Conservation (phyloP, 2,113 vertebrate species). For the Dinomys branickii region DNA sequence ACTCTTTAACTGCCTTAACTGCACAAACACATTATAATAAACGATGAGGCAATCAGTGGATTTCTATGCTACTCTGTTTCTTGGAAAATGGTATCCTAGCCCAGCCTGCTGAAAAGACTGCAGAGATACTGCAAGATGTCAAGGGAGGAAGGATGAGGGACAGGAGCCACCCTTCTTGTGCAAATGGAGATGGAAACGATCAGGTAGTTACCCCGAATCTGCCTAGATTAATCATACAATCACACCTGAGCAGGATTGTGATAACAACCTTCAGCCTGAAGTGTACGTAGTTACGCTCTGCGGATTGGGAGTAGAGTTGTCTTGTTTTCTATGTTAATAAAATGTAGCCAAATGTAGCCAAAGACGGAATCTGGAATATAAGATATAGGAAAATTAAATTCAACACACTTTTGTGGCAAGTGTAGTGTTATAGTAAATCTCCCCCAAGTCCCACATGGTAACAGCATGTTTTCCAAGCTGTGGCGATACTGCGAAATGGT, state of each 20-base stretch:
- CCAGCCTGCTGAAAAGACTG: background rate
- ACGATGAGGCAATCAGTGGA: slow-evolving; percentile 43
- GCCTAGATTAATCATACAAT: background rate
- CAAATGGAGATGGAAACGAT: background rate
- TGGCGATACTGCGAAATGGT: background rate
- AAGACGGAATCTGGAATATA: background rate
- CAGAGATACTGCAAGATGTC: background rate
- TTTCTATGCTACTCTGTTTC: slow-evolving; percentile 43
- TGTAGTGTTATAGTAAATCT: background rate
- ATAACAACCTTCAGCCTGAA: background rate
- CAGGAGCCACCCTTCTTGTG: background rate
- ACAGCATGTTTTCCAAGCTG: background rate
- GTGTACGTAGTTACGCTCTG: background rate
- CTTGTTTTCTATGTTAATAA: background rate
- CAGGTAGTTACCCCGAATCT: background rate
- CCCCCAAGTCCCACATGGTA: background rate
- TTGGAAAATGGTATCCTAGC: slow-evolving; percentile 19
- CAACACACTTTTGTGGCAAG: background rate
- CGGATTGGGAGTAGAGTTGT: too few relatives aligned
- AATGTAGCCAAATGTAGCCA: background rate
- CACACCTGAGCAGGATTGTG: background rate
- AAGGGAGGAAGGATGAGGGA: background rate
- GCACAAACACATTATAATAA: slow-evolving; percentile 61
- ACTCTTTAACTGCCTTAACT: slow-evolving; percentile 57
- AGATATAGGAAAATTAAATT: background rate